Conservation (phyloP, 2,888 invertebrate genomes). For the Sepiola atlantica region DNA sequence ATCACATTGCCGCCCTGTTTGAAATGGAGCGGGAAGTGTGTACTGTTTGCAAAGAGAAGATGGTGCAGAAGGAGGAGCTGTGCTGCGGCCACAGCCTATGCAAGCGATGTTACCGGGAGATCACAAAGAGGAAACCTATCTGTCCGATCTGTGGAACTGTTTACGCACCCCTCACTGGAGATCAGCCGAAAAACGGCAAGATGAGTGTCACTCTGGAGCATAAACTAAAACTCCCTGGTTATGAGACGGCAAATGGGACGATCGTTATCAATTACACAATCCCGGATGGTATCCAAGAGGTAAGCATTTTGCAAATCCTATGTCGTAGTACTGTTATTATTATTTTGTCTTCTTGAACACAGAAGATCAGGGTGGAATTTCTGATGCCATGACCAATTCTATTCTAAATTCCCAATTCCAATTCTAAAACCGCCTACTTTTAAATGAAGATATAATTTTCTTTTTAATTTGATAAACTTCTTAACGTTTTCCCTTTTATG, state of each 20-base stretch:
- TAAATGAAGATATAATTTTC: too few relatives aligned
- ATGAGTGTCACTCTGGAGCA: slow-evolving; percentile 54
- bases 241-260: slow-evolving; percentile 51
- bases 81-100: slow-evolving; percentile 39
- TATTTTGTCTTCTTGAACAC: too few relatives aligned
- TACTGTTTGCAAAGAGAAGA: slow-evolving; percentile 36
- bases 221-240: slow-evolving; percentile 53
- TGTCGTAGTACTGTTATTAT: too few relatives aligned
- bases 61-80: slow-evolving; percentile 40
- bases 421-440: too few relatives aligned
- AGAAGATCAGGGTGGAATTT: too few relatives aligned
- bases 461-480: too few relatives aligned
- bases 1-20: slow-evolving; percentile 36
- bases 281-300: slow-evolving; percentile 61
- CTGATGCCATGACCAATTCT: background rate
- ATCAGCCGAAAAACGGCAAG: slow-evolving; percentile 64
- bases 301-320: slow-evolving; percentile 53
- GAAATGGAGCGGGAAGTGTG: slow-evolving; percentile 38
- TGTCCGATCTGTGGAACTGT: slow-evolving; percentile 67
- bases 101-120: slow-evolving; percentile 42
- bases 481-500: too few relatives aligned
- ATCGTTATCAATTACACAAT: slow-evolving; percentile 69
- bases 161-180: slow-evolving; percentile 63
- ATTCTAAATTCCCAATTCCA: too few relatives aligned
- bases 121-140: slow-evolving; percentile 56